Evolutionary conservation across 2,888 invertebrate species (phyloP).

Genomic region (Chaetoderma sp.): DNA sequence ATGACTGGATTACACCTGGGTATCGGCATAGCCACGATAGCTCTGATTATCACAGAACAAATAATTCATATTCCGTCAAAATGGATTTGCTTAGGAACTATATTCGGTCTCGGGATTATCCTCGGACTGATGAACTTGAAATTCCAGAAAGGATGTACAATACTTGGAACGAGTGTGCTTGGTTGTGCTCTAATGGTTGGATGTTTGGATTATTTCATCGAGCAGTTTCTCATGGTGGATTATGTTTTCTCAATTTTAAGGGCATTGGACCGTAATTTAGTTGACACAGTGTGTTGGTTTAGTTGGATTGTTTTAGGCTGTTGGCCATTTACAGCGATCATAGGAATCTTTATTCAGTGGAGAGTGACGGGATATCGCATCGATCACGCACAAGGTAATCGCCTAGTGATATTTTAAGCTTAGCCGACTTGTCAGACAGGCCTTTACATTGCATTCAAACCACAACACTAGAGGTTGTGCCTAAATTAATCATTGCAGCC

Average conservation of each 20-base stretch:
- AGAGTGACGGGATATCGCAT: slow-evolving; percentile 77
- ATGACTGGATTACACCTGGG: slow-evolving; percentile 85
- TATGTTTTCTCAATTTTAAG: slow-evolving; percentile 75
- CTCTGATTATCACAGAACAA: slow-evolving; percentile 71
- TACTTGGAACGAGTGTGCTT: slow-evolving; percentile 81
- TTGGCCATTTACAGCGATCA: slow-evolving; percentile 80
- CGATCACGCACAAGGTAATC: slow-evolving; percentile 69
- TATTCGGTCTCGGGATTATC: slow-evolving; percentile 76
- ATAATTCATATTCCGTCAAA: slow-evolving; percentile 80
- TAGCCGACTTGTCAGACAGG: too few species aligned
- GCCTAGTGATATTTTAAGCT: too few species aligned
- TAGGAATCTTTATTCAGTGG: slow-evolving; percentile 79
- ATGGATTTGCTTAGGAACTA: too few species aligned
- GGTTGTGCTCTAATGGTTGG: slow-evolving; percentile 81
- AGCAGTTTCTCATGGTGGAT: slow-evolving; percentile 76
- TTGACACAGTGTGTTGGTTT: slow-evolving; percentile 76
- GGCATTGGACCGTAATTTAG: slow-evolving; percentile 73
- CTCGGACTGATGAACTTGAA: slow-evolving; percentile 79
- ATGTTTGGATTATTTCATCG: slow-evolving; percentile 82
- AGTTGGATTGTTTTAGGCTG: slow-evolving; percentile 81
- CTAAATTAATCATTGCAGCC: too few species aligned
- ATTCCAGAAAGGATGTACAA: slow-evolving; percentile 81
- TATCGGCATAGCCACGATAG: slow-evolving; percentile 69
- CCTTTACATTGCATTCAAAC: too few species aligned
- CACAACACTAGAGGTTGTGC: too few species aligned